These are phyloP conservation scores for Anastrepha ludens DNA, from an alignment of 1,140 invertebrate species.

Conservation along the genomic window DNA sequence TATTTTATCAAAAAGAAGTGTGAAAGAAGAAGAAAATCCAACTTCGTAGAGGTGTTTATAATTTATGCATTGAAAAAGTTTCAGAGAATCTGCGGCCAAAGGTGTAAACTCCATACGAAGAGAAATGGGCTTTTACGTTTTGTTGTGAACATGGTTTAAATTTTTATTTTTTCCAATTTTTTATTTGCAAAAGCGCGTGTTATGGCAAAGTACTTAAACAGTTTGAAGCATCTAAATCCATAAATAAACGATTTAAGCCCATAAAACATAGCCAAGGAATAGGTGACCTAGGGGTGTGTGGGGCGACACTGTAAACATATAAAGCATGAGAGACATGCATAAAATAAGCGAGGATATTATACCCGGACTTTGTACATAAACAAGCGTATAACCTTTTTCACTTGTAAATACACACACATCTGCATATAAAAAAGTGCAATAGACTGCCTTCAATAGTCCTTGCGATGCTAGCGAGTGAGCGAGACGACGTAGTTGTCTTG, in stretches of 20 bases:
- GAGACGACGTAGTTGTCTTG: background rate
- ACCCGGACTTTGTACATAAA: background rate
- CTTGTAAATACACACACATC: background rate
- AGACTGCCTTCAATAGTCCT: background rate
- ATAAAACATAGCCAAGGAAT: slow-evolving; percentile 44
- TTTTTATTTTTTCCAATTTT: slow-evolving; percentile 13
- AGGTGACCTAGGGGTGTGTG: background rate
- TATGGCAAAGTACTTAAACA: slow-evolving; percentile 41
- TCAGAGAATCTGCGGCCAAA: slow-evolving; percentile 1
- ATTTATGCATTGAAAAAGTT: slow-evolving; percentile 54
- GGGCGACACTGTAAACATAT: background rate
- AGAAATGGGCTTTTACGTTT: background rate
- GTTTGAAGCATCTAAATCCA: slow-evolving; percentile 53
- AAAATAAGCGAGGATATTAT: slow-evolving; percentile 38
- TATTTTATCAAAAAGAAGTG: background rate
- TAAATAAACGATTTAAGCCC: slow-evolving; percentile 53
- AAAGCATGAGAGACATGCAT: background rate
- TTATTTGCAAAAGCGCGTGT: background rate
- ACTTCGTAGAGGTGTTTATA: slow-evolving; percentile 40
- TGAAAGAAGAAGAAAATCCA: background rate
- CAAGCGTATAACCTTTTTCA: background rate
- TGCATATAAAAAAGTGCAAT: background rate
- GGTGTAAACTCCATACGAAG: slow-evolving; percentile 39
- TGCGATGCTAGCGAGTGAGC: background rate
- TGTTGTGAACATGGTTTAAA: background rate